These are phyloP conservation scores for Eupsilia transversa DNA, from an alignment of 2,888 invertebrate genomes.

Conservation along the genomic window DNA sequence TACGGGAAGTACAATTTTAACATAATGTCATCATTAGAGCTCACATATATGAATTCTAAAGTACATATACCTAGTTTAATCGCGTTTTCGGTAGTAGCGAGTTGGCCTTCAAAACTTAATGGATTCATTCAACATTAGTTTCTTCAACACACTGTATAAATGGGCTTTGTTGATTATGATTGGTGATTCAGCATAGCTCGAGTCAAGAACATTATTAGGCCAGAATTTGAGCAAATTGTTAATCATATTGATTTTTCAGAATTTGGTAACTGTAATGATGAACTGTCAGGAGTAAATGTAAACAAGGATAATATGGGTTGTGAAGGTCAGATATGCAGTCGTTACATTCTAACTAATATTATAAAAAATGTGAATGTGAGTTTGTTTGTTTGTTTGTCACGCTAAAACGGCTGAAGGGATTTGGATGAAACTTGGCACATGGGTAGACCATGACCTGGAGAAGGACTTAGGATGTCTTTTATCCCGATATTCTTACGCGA, in stretches of 20 bases:
- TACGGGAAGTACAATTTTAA: constrained; percentile 14
- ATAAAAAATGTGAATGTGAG: too few relatives aligned
- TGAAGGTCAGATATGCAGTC: not conserved
- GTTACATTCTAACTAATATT: too few relatives aligned
- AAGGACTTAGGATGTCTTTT: too few relatives aligned
- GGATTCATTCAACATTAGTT: constrained; percentile 12
- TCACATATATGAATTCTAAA: not conserved
- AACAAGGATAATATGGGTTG: not conserved
- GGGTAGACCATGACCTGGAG: too few relatives aligned
- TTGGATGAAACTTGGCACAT: too few relatives aligned
- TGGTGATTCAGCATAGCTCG: not conserved
- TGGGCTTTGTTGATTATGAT: not conserved
- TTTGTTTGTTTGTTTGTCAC: too few relatives aligned
- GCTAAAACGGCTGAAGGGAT: too few relatives aligned
- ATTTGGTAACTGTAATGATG: not conserved
- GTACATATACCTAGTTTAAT: not conserved
- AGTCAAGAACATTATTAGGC: not conserved
- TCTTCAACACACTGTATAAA: not conserved
- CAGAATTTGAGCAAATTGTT: not conserved
- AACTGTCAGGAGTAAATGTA: not conserved
- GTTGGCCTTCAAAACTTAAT: constrained; percentile 15
- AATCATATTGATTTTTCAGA: not conserved
- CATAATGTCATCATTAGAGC: not conserved
- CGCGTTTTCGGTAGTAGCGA: not conserved
- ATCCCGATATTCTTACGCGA: too few relatives aligned